Conservation (phyloP, 1,140 invertebrate species). For the Cyphomyrmex costatus region DNA sequence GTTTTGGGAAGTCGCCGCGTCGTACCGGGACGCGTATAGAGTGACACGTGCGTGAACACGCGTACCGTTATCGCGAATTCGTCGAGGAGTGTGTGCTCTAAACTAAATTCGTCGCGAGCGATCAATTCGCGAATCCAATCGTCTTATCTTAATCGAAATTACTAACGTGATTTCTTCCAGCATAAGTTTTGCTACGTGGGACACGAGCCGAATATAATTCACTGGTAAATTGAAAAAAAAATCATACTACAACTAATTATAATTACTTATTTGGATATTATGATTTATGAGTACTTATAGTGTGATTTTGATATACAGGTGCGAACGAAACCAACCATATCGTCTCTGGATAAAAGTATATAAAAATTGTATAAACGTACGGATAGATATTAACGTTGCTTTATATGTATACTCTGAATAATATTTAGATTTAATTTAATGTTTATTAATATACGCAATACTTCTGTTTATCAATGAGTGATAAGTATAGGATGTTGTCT, state of each 20-base stretch:
- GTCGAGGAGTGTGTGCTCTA: not conserved
- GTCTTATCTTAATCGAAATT: not conserved
- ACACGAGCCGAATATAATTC: not conserved
- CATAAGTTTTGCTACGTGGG: not conserved
- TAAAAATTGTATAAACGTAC: slow-evolving; percentile 2
- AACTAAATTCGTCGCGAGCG: not conserved
- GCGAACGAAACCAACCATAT: not conserved
- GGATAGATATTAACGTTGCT: not conserved
- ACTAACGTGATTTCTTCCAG: not conserved
- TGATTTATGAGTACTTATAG: not conserved
- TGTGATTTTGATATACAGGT: not conserved
- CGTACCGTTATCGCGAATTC: not conserved
- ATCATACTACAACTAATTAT: not conserved
- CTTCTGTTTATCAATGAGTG: not conserved
- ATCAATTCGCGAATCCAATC: not conserved
- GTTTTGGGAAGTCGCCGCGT: slow-evolving; percentile 65
- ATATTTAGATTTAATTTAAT: not conserved
- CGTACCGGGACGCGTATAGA: not conserved
- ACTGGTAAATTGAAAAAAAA: slow-evolving; percentile 12
- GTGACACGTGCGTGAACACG: slow-evolving; percentile 13
- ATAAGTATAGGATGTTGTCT: not conserved
- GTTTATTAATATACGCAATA: not conserved
- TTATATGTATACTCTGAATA: not conserved
- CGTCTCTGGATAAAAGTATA: not conserved
- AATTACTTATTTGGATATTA: not conserved